phyloP scores from a whole-genome alignment of 2,888 invertebrate genomes.

The Tipula confusa region DNA sequence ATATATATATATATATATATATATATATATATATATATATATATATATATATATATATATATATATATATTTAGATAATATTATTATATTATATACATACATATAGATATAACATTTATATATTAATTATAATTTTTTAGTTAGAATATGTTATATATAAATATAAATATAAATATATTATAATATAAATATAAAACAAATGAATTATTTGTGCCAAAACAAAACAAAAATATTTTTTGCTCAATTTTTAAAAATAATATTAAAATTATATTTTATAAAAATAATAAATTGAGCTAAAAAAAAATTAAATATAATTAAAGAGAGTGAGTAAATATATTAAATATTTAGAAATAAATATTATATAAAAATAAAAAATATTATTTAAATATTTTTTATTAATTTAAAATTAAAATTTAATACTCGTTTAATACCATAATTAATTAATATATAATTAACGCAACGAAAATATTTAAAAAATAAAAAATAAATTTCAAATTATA shows the following conservation, averaged over 20 bases:
- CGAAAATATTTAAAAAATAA: background rate
- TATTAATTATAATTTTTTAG: background rate
- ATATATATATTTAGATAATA: too few species aligned
- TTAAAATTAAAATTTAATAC: background rate
- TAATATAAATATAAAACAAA: background rate
- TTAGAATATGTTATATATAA: background rate
- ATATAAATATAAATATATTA: slow-evolving; percentile 1
- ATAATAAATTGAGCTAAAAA: background rate
- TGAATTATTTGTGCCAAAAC: slow-evolving; percentile 7
- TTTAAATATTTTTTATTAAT: background rate
- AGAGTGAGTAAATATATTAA: background rate
- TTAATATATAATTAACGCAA: background rate
- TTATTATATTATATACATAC: too few species aligned
- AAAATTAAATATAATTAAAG: background rate
- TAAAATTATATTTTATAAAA: background rate
- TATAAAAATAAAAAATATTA: too few species aligned
- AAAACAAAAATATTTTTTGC: background rate
- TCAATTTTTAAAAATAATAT: background rate
- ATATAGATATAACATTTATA: background rate
- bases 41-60: too few species aligned
- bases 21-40: too few species aligned
- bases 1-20: too few species aligned
- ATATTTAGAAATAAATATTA: background rate
- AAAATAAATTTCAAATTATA: background rate
- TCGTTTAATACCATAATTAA: too few species aligned